Conservation (phyloP, 2,888 invertebrate genomes). For the Calameuta pallipes region DNA sequence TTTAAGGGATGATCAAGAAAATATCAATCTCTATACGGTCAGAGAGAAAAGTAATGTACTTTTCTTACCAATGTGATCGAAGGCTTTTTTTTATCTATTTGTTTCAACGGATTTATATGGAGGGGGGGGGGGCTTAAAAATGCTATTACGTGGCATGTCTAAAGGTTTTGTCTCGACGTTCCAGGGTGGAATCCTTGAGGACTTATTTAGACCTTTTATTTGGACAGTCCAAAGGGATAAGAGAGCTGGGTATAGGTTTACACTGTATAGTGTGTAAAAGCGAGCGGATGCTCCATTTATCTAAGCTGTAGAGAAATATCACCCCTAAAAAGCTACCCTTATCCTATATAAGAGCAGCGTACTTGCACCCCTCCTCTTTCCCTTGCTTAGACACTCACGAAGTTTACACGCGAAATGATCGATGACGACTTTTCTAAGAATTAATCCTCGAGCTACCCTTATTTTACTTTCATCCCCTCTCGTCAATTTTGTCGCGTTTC, state of each 20-base stretch:
- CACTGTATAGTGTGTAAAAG: neutral
- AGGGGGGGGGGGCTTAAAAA: neutral
- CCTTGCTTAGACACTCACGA: neutral
- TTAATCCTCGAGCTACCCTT: neutral
- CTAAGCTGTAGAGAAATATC: neutral
- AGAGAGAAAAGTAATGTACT: neutral
- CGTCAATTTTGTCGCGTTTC: neutral
- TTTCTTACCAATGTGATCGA: neutral
- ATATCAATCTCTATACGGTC: neutral
- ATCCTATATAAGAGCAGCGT: neutral
- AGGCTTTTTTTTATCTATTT: neutral
- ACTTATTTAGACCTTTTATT: neutral
- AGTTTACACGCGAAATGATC: neutral
- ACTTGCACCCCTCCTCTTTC: neutral
- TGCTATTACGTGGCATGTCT: neutral
- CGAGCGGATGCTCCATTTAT: neutral
- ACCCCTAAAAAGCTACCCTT: neutral
- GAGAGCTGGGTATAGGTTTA: neutral
- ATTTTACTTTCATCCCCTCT: neutral
- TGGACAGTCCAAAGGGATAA: neutral
- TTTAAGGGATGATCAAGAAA: neutral
- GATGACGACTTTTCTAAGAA: neutral
- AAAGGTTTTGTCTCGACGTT: neutral
- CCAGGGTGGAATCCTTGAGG: neutral
- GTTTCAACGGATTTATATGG: neutral